A percentile compares a stretch with the other conserved stretches of the same genome.
phyloP scores from a whole-genome alignment of 2,888 invertebrate species.

The Reticulitermes lucifugus region DNA sequence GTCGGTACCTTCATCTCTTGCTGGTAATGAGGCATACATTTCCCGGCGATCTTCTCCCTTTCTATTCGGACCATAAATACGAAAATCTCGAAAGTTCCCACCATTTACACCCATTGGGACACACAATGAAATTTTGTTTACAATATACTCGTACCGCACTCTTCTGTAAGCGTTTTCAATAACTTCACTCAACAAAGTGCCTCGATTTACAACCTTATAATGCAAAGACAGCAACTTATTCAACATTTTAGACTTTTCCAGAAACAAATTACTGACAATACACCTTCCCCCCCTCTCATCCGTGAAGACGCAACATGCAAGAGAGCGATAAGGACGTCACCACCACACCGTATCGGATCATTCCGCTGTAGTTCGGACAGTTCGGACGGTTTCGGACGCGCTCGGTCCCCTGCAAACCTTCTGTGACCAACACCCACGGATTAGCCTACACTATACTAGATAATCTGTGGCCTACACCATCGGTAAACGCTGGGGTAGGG shows the following conservation, averaged over 20 bases:
- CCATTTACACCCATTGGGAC: not conserved
- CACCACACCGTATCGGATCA: too few species aligned
- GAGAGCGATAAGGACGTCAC: not conserved
- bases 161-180: not conserved
- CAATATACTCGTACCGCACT: not conserved
- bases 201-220: not conserved
- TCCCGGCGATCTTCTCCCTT: slow-evolving; percentile 59
- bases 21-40: slow-evolving; percentile 60
- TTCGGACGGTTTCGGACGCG: too few species aligned
- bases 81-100: not conserved
- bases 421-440: too few species aligned
- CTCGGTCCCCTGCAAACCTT: too few species aligned
- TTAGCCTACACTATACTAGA: too few species aligned
- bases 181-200: not conserved
- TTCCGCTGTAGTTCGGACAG: too few species aligned
- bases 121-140: not conserved
- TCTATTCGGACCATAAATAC: slow-evolving; percentile 5
- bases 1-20: slow-evolving; percentile 79
- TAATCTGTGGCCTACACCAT: too few species aligned
- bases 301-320: not conserved
- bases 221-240: not conserved
- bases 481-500: too few species aligned
- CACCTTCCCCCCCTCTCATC: not conserved
- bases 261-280: not conserved
- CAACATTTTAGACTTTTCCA: not conserved